Evolutionary conservation across 1,140 invertebrate genomes (phyloP), one percentile per base, ranked within the genome.

Genomic region (Tetramorium simillimum): DNA sequence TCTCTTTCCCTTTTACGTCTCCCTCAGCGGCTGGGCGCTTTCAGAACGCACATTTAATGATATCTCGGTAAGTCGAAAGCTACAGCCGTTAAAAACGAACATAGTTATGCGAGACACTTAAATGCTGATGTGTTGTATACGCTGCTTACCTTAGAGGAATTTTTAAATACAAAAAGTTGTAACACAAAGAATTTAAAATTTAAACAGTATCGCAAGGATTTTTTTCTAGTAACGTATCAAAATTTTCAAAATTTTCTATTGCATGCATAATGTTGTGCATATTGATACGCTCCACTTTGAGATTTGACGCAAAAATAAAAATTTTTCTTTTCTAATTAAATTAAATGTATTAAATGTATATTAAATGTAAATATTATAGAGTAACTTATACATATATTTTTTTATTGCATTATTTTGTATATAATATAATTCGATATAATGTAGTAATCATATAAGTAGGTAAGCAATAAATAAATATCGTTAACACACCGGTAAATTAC

Each of bases 11-110:
- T 62, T 63, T 53, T 16, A 33, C 18, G 21, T 53, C 43, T 18
- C 43, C 46, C 21, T 62, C 33, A 16, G 2, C 46, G 18, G n/a
- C n/a, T 72, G 40, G 46, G 18, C 58, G 40, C 84, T 90, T 75
- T 69, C 28, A 40, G 33, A 53, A 78, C 24, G 69, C 67, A 60
- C 80, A 49, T 73, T 73, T 82, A 72, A 82, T 82, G 78, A 82
- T 72, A 82, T 58, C 51, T 58, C 65, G 51, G 4, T 72, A 82
- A 72, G 37, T 72, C 65, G 51, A 82, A 72, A 73, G 33, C 24
- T 46, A 18, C 16, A 46, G 40, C 40, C 18, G 40, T 73, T 73
- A 49, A 24, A 82, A 46, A 58, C 18, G 37, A 33, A 58, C 37
- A 18, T 14, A 58, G 65, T 43, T 72, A 73, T 82, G 67, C 56